phyloP scores from a whole-genome alignment of 2,888 invertebrate genomes.

The Tipula helvola region DNA sequence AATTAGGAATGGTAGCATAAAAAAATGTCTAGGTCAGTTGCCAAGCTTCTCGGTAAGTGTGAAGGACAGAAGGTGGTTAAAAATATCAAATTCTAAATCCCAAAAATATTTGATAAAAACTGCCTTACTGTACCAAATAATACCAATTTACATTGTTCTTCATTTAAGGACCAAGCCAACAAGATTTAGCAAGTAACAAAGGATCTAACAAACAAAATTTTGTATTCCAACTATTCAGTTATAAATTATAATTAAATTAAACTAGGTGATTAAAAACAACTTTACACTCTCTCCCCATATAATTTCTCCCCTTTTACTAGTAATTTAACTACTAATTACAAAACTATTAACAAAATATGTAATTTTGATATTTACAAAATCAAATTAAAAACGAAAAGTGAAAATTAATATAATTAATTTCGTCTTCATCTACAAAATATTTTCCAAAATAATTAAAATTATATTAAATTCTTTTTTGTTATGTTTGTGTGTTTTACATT shows the following conservation, averaged over 20 bases:
- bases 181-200: no score
- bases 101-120: no score
- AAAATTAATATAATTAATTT: background rate
- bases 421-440: background rate
- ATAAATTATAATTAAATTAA: background rate
- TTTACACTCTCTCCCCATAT: background rate
- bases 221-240: no score
- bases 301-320: background rate
- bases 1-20: no score
- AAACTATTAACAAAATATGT: background rate
- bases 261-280: background rate
- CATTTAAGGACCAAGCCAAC: no score
- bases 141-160: no score
- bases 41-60: no score
- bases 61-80: no score
- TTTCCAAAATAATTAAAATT: background rate
- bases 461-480: background rate
- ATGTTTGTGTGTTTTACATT: background rate
- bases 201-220: no score
- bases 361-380: slow-evolving; percentile 4
- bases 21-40: no score
- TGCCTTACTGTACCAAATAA: no score
- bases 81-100: no score
- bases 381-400: background rate
- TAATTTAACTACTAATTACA: background rate